Evolutionary conservation across 1,140 invertebrate genomes (phyloP).

Genomic region (Liolophura sinensis): DNA sequence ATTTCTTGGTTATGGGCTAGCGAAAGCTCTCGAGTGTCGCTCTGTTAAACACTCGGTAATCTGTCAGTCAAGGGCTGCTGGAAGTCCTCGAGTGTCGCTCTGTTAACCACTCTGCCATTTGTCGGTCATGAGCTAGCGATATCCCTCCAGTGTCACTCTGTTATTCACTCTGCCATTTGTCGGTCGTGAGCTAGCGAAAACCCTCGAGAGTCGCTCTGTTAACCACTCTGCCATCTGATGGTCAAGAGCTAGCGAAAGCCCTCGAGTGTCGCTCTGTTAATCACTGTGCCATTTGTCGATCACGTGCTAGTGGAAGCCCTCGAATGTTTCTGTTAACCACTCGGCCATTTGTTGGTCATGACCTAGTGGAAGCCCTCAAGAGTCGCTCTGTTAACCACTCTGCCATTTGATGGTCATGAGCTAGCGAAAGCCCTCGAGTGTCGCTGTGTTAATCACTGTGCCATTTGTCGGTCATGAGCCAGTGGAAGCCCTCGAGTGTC

Average conservation of each 20-base stretch:
- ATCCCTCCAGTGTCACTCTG: too few relatives aligned
- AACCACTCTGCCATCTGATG: neutral
- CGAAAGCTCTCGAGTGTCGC: too few relatives aligned
- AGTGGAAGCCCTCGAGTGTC: too few relatives aligned
- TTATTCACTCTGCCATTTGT: neutral
- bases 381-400: neutral
- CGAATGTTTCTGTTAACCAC: too few relatives aligned
- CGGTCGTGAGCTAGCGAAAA: neutral
- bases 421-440: neutral
- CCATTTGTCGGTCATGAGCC: neutral
- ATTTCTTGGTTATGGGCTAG: too few relatives aligned
- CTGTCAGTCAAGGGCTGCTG: too few relatives aligned
- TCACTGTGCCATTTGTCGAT: neutral
- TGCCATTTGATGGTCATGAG: neutral
- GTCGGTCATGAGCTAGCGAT: neutral
- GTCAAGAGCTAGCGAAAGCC: neutral
- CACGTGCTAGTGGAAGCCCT: neutral
- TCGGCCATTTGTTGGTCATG: neutral
- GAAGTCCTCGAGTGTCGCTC: too few relatives aligned
- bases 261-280: neutral
- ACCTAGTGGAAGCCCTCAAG: neutral
- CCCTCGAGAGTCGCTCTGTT: neutral
- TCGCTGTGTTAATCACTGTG: neutral
- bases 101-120: too few relatives aligned
- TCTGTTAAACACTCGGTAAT: too few relatives aligned